Percentiles rank a stretch among this genome's conserved stretches.
phyloP scores from a whole-genome alignment of 2,113 vertebrate genomes.

The Lanius collurio region DNA sequence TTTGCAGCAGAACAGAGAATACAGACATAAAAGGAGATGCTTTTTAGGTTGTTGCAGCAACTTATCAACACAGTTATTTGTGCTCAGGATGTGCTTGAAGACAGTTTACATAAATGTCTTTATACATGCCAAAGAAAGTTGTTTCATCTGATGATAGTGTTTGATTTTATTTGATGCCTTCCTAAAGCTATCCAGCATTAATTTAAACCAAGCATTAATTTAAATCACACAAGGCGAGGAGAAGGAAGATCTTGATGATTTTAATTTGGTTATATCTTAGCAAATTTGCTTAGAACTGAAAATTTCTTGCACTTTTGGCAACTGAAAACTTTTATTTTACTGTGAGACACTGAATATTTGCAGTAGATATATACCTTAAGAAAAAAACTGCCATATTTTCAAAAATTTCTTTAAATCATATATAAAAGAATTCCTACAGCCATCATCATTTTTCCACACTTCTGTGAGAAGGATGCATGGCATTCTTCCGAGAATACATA shows the following conservation, averaged over 20 bases:
- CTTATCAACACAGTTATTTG: not conserved
- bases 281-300: not conserved
- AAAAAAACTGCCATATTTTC: fast-evolving
- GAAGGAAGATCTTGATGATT: not conserved
- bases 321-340: not conserved
- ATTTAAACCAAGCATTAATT: not conserved
- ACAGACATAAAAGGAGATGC: not conserved
- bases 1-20: not conserved
- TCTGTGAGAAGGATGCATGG: not conserved
- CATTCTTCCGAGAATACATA: not conserved
- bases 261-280: not conserved
- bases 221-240: not conserved
- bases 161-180: not conserved
- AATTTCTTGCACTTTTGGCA: not conserved
- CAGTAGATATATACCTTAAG: not conserved
- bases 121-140: not conserved
- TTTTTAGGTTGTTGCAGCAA: not conserved
- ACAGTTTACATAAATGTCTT: not conserved
- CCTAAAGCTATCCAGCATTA: not conserved
- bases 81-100: not conserved
- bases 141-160: not conserved
- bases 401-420: not conserved
- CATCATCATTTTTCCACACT: not conserved
- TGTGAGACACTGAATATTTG: not conserved
- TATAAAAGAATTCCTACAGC: not conserved